A percentile compares a stretch with the other conserved stretches of the same genome.
Conservation (phyloP, 1,140 invertebrate species). For the Pseudoatta argentina region DNA sequence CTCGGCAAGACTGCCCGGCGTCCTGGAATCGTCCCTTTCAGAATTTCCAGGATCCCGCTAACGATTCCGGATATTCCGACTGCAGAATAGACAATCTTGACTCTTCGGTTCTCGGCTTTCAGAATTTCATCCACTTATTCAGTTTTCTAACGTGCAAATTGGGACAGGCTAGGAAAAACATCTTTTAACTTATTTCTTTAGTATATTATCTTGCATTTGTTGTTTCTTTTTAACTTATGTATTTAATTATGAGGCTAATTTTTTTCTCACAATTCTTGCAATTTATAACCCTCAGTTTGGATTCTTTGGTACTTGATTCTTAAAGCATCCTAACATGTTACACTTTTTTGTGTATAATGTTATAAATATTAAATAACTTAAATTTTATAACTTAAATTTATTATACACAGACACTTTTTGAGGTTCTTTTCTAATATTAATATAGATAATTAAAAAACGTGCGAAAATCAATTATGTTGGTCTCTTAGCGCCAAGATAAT, state of each 20-base stretch:
- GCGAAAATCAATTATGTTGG: slow-evolving; percentile 51
- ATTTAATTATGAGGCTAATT: not conserved
- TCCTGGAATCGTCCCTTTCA: slow-evolving; percentile 70
- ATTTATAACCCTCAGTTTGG: not conserved
- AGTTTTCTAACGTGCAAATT: slow-evolving; percentile 25
- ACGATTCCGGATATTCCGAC: slow-evolving; percentile 72
- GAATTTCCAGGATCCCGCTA: slow-evolving; percentile 67
- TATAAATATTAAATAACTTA: slow-evolving; percentile 7
- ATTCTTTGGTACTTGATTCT: not conserved
- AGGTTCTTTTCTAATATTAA: slow-evolving; percentile 35
- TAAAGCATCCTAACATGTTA: not conserved
- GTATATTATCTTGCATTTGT: not conserved
- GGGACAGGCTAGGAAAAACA: not conserved
- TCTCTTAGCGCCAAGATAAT: slow-evolving; percentile 67
- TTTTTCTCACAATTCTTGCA: not conserved
- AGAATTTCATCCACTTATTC: slow-evolving; percentile 10
- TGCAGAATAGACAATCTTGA: slow-evolving; percentile 36
- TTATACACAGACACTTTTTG: not conserved
- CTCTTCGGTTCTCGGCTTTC: slow-evolving; percentile 37
- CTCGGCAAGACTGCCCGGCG: slow-evolving; percentile 64
- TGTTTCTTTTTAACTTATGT: not conserved
- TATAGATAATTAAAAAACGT: slow-evolving; percentile 51
- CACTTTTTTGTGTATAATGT: not conserved
- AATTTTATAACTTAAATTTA: not conserved
- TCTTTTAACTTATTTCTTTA: not conserved